Base-by-base conservation (phyloP, 2,113 vertebrate genomes). In the Sorex araneus region DNA sequence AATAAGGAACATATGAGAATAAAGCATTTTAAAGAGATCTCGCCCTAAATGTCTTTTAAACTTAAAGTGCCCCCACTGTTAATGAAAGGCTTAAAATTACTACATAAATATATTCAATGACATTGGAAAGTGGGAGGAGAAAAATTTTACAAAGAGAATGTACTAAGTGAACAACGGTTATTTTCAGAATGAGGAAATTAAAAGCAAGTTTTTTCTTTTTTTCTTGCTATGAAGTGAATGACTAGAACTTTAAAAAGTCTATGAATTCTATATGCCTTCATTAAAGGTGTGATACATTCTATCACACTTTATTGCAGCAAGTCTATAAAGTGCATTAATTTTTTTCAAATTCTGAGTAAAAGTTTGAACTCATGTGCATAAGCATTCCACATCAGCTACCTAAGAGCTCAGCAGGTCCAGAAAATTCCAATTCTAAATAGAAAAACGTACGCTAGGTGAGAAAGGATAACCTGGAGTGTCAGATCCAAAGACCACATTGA, bases 171-270 rank as follows among this genome's bases (percentile, higher is more conserved):
- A 50, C 63, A 60, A 27, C 43, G 21, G 23, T 73, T 82, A 60
- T 81, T 70, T 43, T 70, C 78, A 54, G 43, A 84, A 50, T 13
- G 73, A 67, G 73, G 13, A 32, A 70, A 75, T 82, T 69, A 77
- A 78, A 91, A 66, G 23, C 70, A 73, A 82, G 19, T 50, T 83
- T 67, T 45, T 74, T n/a, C 70, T 25, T 36, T 69, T 1, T 81
- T 74, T 84, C 64, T 84, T 28, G 4, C 77, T 78, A 11, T 67
- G 47, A 78, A 84, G 23, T 66, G 71, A 88, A 30, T 73, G 43
- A 54, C 23, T 89, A 73, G 30, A 84, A 93, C 91, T 81, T 89
- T 71, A 30, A 43, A 32, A 43, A 86, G 57, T 50, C 81, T 89
- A 82, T 9, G 43, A 34, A 70, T 47, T 75, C 63, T 73, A 70